Evolutionary conservation across 2,113 vertebrate genomes (phyloP).

Genomic region (Vidua chalybeata): DNA sequence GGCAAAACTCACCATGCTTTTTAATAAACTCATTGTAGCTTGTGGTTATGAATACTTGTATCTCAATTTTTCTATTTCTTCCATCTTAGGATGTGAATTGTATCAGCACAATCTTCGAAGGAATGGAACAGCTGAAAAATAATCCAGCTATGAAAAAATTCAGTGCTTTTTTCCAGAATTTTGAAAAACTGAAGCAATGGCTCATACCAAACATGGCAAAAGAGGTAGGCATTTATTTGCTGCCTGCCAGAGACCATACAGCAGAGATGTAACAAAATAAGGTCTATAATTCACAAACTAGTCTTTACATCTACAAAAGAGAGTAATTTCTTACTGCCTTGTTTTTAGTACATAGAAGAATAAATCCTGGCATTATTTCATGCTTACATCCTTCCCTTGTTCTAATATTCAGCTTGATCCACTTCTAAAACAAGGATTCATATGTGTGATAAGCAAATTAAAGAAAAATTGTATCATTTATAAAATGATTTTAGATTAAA

Average conservation of each 20-base stretch:
- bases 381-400: not conserved
- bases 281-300: fast-evolving
- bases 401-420: not conserved
- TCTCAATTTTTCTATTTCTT: not conserved
- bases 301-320: not conserved
- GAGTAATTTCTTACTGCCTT: not conserved
- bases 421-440: not conserved
- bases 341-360: not conserved
- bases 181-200: slow-evolving; percentile 26
- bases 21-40: not conserved
- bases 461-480: fast-evolving
- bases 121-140: slow-evolving; percentile 39
- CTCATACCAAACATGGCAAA: not conserved
- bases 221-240: not conserved
- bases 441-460: not conserved
- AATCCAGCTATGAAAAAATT: not conserved
- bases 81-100: slow-evolving; percentile 58
- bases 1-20: not conserved
- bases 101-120: slow-evolving; percentile 53
- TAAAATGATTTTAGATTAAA: not conserved
- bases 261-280: not conserved
- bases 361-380: not conserved
- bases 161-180: slow-evolving; percentile 12
- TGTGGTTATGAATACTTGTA: not conserved
- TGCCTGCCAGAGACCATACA: not conserved